Conservation (phyloP, 2,797 vertebrate species). For the Dendrocincla tyrannina region DNA sequence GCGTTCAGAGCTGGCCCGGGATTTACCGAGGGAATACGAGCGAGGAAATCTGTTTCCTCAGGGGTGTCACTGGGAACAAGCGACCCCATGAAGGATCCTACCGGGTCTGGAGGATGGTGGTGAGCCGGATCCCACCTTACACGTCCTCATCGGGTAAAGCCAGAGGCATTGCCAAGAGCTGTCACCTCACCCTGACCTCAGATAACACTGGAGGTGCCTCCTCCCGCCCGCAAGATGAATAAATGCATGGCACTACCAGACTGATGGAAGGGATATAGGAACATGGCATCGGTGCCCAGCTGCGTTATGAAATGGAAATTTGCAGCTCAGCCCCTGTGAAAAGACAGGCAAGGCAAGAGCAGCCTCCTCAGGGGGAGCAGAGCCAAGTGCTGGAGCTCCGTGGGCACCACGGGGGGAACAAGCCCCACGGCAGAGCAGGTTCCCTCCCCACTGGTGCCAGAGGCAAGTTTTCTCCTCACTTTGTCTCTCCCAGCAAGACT, state of each 20-base stretch:
- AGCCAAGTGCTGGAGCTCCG: neutral
- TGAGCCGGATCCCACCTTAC: neutral
- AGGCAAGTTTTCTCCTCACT: neutral
- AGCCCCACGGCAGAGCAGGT: accelerated
- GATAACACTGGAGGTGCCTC: neutral
- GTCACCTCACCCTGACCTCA: neutral
- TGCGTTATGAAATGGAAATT: neutral
- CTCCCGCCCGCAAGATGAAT: neutral
- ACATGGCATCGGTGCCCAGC: neutral
- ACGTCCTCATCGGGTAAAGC: neutral
- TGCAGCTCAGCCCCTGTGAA: accelerated
- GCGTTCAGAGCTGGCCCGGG: neutral
- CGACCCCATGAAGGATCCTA: neutral
- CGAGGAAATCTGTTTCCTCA: neutral
- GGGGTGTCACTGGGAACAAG: neutral
- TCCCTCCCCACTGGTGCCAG: neutral
- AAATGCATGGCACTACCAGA: neutral
- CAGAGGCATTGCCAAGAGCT: neutral
- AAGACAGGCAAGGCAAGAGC: neutral
- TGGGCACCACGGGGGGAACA: accelerated
- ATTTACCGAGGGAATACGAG: neutral
- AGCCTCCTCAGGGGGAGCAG: neutral
- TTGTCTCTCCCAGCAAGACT: neutral
- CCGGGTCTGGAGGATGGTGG: neutral
- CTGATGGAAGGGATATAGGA: accelerated